Percentiles rank a stretch among this genome's conserved stretches.
Evolutionary conservation across 1,140 invertebrate species (phyloP).

Genomic region (Leucophenga varia): DNA sequence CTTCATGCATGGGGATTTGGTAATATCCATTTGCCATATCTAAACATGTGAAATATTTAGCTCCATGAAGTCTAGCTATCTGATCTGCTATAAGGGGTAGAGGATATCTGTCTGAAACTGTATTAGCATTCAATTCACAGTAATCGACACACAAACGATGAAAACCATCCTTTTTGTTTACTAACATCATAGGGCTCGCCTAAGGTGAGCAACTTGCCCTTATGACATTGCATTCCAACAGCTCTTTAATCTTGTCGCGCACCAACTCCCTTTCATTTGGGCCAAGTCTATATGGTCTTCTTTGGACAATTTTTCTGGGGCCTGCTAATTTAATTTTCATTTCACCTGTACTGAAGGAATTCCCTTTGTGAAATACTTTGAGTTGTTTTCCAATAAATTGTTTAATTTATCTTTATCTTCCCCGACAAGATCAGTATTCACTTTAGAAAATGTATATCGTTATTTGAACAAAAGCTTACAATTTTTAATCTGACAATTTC

Average conservation of each 20-base stretch:
- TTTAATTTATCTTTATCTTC: conserved; percentile 13
- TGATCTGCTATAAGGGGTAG: conserved; percentile 2
- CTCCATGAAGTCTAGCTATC: conserved; percentile 10
- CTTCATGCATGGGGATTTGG: conserved; percentile 4
- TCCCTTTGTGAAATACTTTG: conserved; percentile 10
- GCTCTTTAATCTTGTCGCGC: conserved; percentile 7
- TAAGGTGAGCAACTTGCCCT: conserved; percentile 10
- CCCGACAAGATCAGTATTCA: conserved; percentile 14
- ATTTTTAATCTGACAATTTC: conserved; percentile 18
- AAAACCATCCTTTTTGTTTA: not conserved
- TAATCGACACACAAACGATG: conserved; percentile 5
- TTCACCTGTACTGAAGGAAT: conserved; percentile 13
- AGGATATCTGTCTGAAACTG: conserved; percentile 9
- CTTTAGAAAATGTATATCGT: conserved; percentile 5
- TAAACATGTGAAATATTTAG: conserved; percentile 11
- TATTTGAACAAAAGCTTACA: conserved; percentile 8
- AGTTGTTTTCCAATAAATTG: conserved; percentile 11
- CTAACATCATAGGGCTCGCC: conserved; percentile 11
- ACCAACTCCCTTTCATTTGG: conserved; percentile 12
- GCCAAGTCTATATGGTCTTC: conserved; percentile 16
- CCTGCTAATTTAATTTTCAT: conserved; percentile 16
- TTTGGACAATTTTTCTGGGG: conserved; percentile 15
- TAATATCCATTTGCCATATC: conserved; percentile 6
- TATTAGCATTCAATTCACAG: too few species aligned
- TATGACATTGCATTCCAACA: conserved; percentile 8